Evolutionary conservation across 2,113 vertebrate species (phyloP).

Genomic region (Cebus imitator): DNA sequence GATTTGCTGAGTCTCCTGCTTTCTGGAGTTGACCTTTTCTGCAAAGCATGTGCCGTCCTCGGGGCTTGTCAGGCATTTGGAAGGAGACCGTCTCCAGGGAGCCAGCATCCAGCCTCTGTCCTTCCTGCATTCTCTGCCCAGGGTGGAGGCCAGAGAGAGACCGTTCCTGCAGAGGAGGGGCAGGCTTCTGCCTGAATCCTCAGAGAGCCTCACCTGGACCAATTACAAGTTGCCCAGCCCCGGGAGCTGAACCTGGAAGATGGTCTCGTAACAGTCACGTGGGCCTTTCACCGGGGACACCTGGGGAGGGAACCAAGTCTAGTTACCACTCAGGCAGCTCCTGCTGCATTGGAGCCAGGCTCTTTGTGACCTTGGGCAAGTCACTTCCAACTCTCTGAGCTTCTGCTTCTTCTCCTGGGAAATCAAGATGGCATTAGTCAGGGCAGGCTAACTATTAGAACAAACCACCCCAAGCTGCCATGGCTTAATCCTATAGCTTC

Average conservation of each 20-base stretch:
- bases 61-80: not conserved
- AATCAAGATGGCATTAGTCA: not conserved
- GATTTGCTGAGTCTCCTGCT: conserved; percentile 43
- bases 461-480: not conserved
- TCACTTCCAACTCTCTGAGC: not conserved
- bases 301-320: not conserved
- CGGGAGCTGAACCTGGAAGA: not conserved
- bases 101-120: not conserved
- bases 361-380: not conserved
- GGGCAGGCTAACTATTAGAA: not conserved
- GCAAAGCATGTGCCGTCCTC: not conserved
- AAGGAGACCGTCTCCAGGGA: not conserved
- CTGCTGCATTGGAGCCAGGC: not conserved
- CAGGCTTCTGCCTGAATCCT: not conserved
- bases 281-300: not conserved
- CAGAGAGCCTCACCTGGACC: not conserved
- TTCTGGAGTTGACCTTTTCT: conserved; percentile 68
- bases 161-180: not conserved
- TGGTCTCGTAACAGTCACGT: not conserved
- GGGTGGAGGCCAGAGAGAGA: not conserved
- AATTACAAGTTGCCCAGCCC: not conserved
- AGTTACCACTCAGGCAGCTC: not conserved
- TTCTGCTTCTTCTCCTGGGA: not conserved
- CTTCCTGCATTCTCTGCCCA: not conserved
- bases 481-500: not conserved